Evolutionary conservation across 2,888 invertebrate species (phyloP).

Genomic region (Xanthorhoe designata): DNA sequence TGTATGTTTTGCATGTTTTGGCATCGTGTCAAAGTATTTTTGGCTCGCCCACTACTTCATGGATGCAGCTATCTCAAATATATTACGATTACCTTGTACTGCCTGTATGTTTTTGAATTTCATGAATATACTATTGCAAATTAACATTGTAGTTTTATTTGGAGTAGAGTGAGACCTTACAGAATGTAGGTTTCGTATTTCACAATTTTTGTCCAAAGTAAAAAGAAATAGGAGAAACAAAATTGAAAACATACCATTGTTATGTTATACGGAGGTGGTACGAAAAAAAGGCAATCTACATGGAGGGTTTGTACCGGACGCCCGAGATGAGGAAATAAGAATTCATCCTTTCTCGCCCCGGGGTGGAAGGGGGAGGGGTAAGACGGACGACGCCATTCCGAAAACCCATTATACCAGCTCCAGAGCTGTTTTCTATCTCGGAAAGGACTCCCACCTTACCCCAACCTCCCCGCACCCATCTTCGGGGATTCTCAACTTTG

Average conservation of each 20-base stretch:
- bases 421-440: conserved; percentile 87
- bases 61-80: conserved; percentile 66
- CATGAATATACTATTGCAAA: not conserved
- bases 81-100: conserved; percentile 41
- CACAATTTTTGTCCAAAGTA: conserved; percentile 21
- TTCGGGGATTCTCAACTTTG: conserved; percentile 82
- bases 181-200: not conserved
- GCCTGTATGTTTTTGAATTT: conserved; percentile 9
- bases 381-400: conserved; percentile 90
- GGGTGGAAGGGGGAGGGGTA: conserved; percentile 71
- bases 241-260: conserved; percentile 85
- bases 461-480: conserved; percentile 58
- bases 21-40: conserved; percentile 81
- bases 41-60: conserved; percentile 76
- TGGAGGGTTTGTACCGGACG: conserved; percentile 83
- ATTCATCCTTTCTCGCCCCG: conserved; percentile 84
- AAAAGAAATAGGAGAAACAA: conserved; percentile 70
- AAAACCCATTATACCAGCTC: conserved; percentile 89
- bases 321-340: conserved; percentile 85
- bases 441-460: conserved; percentile 74
- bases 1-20: conserved; percentile 73
- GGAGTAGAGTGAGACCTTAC: not conserved
- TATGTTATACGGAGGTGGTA: conserved; percentile 82
- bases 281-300: conserved; percentile 84
- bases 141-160: not conserved